These are phyloP conservation scores for Nudaria mundana DNA, from an alignment of 2,888 invertebrate genomes.

Conservation along the genomic window DNA sequence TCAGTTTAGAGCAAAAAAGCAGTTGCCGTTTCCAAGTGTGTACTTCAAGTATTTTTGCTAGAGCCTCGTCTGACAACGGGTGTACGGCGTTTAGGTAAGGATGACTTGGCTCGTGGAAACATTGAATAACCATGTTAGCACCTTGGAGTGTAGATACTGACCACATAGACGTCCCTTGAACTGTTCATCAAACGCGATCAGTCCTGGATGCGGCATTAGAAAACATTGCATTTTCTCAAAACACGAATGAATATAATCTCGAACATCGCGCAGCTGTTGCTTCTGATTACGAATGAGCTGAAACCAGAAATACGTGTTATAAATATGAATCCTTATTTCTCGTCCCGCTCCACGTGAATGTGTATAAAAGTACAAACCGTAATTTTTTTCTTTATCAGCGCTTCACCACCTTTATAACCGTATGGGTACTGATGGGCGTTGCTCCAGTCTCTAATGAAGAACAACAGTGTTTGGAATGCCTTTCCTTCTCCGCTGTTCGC, in stretches of 20 bases:
- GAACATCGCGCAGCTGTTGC: conserved; percentile 92
- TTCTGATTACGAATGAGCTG: conserved; percentile 92
- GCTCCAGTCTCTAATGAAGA: conserved; percentile 96
- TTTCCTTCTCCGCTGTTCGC: conserved; percentile 88
- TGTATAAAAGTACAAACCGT: too few species aligned
- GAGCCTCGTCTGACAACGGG: too few species aligned
- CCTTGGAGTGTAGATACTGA: too few species aligned
- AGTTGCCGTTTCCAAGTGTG: too few species aligned
- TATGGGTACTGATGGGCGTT: conserved; percentile 96
- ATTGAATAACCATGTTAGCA: background rate
- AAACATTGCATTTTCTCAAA: conserved; percentile 97
- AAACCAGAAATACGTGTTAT: too few species aligned
- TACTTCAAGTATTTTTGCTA: too few species aligned
- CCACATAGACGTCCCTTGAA: conserved; percentile 93
- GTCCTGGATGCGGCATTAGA: conserved; percentile 99
- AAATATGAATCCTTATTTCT: too few species aligned
- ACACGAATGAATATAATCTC: conserved; percentile 95
- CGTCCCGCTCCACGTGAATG: too few species aligned
- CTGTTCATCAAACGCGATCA: conserved; percentile 93
- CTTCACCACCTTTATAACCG: conserved; percentile 92
- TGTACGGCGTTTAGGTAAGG: too few species aligned
- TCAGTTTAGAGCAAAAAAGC: too few species aligned
- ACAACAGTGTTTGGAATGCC: conserved; percentile 92
- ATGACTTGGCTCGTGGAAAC: background rate
- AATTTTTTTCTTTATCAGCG: conserved; percentile 91